Evolutionary conservation across 2,888 invertebrate genomes (phyloP), one percentile per base, ranked within the genome.

Genomic region (Ectemnius continuus): DNA sequence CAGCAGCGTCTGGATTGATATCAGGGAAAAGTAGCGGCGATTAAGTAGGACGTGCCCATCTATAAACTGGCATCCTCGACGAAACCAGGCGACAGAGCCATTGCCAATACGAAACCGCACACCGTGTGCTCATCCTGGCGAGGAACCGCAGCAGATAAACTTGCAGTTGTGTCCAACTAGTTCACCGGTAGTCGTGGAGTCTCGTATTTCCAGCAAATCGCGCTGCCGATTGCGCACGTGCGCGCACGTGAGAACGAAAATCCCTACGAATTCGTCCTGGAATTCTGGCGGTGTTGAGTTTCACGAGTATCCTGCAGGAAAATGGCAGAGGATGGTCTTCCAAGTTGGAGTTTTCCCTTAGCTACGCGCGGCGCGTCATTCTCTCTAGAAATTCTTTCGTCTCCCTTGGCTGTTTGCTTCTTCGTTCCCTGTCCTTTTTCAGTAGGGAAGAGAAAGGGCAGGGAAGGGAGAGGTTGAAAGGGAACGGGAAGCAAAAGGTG

Each of bases 61-160:
- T 16, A 52, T 52, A 52, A 52, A 52, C 5, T 52, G 52, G 16
- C 52, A 52, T 52, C 52, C 52, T 52, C 13, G 2, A 16, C 5
- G n/a, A 52, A 14, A n/a, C 52, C 16, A 14, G 16, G 6, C 16
- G 16, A 16, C 13, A 16, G 16, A 52, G 5, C 52, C 52, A 52
- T 13, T 52, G 36, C 36, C 36, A 52, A 13, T 11, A 16, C n/a
- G 52, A 52, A 52, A 52, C 52, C n/a, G 16, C 52, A 16, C n/a
- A 16, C 14, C 16, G 52, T 52, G 52, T 52, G 52, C 52, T 52
- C 52, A 52, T 52, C 52, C n/a, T 16, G 16, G n/a, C 52, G 52
- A 52, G 16, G 52, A 52, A 16, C 52, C 52, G 52, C 52, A 52
- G 5, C 52, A 14, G 16, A 52, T 52, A 52, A 52, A 14, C 52